Base-by-base conservation (phyloP, 2,113 vertebrate species). In the Mellivora capensis region DNA sequence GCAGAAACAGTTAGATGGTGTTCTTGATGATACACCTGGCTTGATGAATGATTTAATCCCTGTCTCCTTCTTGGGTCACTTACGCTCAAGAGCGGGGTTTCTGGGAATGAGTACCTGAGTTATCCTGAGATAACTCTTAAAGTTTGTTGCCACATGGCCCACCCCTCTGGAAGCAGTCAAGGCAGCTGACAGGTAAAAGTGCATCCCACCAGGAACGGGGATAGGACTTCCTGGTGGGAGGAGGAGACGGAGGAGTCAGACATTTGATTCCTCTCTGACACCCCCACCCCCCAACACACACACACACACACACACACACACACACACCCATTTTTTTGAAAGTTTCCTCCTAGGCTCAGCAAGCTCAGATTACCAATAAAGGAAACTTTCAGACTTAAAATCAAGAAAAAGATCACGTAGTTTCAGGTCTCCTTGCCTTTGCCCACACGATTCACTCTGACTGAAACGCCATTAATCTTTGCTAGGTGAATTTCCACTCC, bases 391-490 rank as follows among this genome's bases (percentile, higher is more conserved):
- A 9, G 31, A 44, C n/a, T 61, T 69, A 90, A 93, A 90, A 29
- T 69, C 47, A 93, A 34, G 23, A 61, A 93, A 76, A 62, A 37
- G 0, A 83, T 37, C 37, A 21, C 3, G 0, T 42, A 18, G 2
- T 42, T 81, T 86, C 21, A 21, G 21, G 29, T 64, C n/a, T 89
- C 64, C 17, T 17, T 54, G 49, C n/a, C 17, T 91, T 80, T 69
- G n/a, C 81, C 83, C 74, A 18, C 49, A 59, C 2, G 23, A 42
- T 27, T 87, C 69, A 13, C 62, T 90, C 77, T 13, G n/a, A 47
- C 12, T 42, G 77, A 37, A 90, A 93, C 11, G 31, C 34, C 85
- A 79, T 95, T 87, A 67, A 87, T 87, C 39, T 89, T 27, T 37
- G 29, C 52, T n/a, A 29, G 4, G 39, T 42, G 91, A 90, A 67